These are phyloP conservation scores for Drosophila tsacasi DNA, from an alignment of 1,140 invertebrate genomes.

Conservation along the genomic window DNA sequence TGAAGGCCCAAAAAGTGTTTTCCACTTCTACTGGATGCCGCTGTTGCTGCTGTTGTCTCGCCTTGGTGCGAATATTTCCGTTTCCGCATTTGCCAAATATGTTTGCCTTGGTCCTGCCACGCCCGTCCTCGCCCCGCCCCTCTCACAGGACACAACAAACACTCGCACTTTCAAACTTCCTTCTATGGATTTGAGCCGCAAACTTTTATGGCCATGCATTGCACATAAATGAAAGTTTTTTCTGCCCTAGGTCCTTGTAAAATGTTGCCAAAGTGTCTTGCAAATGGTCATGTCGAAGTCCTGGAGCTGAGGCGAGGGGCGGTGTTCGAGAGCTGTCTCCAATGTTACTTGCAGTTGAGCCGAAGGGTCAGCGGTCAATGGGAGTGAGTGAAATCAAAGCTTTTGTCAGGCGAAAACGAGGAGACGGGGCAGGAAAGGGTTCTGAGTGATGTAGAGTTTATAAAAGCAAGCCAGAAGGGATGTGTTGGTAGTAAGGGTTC, in stretches of 20 bases:
- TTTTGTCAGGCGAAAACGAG: slow-evolving; percentile 25
- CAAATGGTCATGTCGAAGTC: slow-evolving; percentile 57
- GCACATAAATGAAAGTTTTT: slow-evolving; percentile 81
- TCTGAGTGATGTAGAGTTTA: slow-evolving; percentile 5
- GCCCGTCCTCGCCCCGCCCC: background rate
- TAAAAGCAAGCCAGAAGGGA: background rate
- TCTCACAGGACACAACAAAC: slow-evolving; percentile 57
- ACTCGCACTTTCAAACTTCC: slow-evolving; percentile 79
- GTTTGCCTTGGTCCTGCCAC: slow-evolving; percentile 65
- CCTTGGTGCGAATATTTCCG: slow-evolving; percentile 81
- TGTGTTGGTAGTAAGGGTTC: background rate
- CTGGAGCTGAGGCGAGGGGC: slow-evolving; percentile 7
- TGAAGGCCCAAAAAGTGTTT: slow-evolving; percentile 68
- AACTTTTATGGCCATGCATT: slow-evolving; percentile 80
- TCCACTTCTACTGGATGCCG: slow-evolving; percentile 23
- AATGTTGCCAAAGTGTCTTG: slow-evolving; percentile 62
- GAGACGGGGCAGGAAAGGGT: background rate
- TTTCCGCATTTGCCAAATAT: slow-evolving; percentile 80
- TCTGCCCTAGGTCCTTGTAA: slow-evolving; percentile 48
- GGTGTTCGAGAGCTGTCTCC: slow-evolving; percentile 1
- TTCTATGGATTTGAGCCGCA: slow-evolving; percentile 40
- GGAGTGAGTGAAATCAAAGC: slow-evolving; percentile 50
- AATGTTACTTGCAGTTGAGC: slow-evolving; percentile 28
- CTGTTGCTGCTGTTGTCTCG: slow-evolving; percentile 65
- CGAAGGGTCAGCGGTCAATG: slow-evolving; percentile 34